Conservation (phyloP, 2,797 vertebrate genomes). For the Helarctos malayanus region DNA sequence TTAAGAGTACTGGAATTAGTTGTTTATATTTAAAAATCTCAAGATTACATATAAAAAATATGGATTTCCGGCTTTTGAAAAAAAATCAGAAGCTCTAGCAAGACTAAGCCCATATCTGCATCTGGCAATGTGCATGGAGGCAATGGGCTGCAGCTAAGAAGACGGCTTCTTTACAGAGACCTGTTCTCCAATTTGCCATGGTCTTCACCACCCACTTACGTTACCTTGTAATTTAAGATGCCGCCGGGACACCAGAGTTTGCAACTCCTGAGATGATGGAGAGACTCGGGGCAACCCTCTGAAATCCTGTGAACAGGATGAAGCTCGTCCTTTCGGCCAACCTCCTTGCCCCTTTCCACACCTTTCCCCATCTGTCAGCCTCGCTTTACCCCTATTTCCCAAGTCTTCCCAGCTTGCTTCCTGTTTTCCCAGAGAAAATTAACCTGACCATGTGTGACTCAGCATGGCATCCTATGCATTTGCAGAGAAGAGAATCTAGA, state of each 20-base stretch:
- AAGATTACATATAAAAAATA: neutral
- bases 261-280: neutral
- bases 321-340: neutral
- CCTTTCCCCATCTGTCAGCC: neutral
- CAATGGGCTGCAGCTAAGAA: neutral
- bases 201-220: neutral
- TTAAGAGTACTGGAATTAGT: neutral
- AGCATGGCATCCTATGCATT: neutral
- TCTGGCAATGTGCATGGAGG: neutral
- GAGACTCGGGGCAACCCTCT: neutral
- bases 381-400: neutral
- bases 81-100: neutral
- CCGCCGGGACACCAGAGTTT: neutral
- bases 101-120: neutral
- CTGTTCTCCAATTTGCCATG: neutral
- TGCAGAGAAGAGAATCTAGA: conserved; percentile 22
- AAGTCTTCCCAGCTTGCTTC: neutral
- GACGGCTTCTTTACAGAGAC: neutral
- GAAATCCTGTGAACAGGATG: neutral
- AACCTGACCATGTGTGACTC: neutral
- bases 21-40: neutral
- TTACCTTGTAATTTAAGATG: neutral
- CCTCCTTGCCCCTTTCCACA: neutral
- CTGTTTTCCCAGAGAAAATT: conserved; percentile 16
- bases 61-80: neutral